A percentile compares a stretch with the other conserved stretches of the same genome.
Evolutionary conservation across 2,888 invertebrate species (phyloP).

Genomic region (Cerceris ruficornis): DNA sequence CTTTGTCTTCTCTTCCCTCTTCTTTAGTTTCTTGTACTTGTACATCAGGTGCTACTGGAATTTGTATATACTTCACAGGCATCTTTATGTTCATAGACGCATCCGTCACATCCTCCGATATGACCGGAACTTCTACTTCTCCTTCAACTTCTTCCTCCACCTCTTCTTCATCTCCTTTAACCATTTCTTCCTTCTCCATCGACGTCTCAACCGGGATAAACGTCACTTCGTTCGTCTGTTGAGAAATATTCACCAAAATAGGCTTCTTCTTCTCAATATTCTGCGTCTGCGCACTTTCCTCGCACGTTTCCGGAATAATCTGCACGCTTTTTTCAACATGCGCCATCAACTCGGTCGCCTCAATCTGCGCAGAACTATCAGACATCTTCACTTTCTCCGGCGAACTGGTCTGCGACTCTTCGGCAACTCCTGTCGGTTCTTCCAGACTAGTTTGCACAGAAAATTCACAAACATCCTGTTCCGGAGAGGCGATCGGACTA

Average conservation of each 20-base stretch:
- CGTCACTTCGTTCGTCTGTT: conserved; percentile 27
- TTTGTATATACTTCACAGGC: conserved; percentile 31
- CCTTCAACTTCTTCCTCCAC: conserved; percentile 4
- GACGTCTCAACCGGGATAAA: not conserved
- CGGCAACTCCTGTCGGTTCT: conserved; percentile 75
- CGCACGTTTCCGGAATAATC: conserved; percentile 71
- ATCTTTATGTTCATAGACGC: conserved; percentile 12
- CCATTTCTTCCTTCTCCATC: not conserved
- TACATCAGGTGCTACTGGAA: conserved; percentile 68
- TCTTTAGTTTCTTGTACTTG: conserved; percentile 60
- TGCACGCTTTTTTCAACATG: conserved; percentile 77
- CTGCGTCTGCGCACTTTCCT: conserved; percentile 68
- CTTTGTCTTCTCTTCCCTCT: not conserved
- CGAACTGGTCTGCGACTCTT: conserved; percentile 70
- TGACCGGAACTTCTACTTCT: conserved; percentile 9
- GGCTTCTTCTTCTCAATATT: conserved; percentile 7
- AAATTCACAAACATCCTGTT: conserved; percentile 54
- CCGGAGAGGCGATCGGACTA: conserved; percentile 63
- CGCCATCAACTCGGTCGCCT: conserved; percentile 67
- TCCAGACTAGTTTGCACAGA: conserved; percentile 71
- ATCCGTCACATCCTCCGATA: conserved; percentile 17
- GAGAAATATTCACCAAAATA: conserved; percentile 27
- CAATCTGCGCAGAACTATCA: conserved; percentile 73
- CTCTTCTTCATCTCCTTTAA: not conserved
- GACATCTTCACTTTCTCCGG: conserved; percentile 68